Evolutionary conservation across 2,888 invertebrate species (phyloP).

Genomic region (Drosophila lacicola): DNA sequence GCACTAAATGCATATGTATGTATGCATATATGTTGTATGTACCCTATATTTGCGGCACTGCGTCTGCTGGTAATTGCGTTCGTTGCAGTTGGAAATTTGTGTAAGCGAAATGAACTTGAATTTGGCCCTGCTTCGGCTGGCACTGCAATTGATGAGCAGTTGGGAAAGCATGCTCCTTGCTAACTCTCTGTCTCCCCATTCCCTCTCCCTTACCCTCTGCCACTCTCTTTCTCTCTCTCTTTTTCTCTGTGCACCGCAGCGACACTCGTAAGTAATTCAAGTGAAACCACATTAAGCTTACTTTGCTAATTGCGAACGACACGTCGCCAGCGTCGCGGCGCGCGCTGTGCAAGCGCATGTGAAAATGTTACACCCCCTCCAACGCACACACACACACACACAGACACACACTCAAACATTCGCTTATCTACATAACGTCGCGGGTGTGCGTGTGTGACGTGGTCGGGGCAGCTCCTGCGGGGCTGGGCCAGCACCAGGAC

Average conservation of each 20-base stretch:
- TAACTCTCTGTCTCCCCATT: neutral
- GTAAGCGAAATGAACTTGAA: slow-evolving; percentile 69
- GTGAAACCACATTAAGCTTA: slow-evolving; percentile 83
- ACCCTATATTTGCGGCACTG: neutral
- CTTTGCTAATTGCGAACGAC: slow-evolving; percentile 83
- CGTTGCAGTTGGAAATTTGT: slow-evolving; percentile 58
- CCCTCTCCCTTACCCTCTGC: neutral
- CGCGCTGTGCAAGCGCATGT: slow-evolving; percentile 37
- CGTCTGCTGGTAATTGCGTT: slow-evolving; percentile 37
- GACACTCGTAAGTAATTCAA: slow-evolving; percentile 81
- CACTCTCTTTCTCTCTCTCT: neutral
- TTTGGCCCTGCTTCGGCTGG: slow-evolving; percentile 38
- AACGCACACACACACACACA: slow-evolving; percentile 4
- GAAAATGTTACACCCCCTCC: slow-evolving; percentile 29
- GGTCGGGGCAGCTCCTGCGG: slow-evolving; percentile 25
- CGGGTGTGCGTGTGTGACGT: slow-evolving; percentile 36
- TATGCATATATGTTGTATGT: neutral
- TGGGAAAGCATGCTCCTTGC: slow-evolving; percentile 3
- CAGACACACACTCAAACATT: slow-evolving; percentile 13
- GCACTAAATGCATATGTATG: neutral
- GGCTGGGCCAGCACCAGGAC: slow-evolving; percentile 16
- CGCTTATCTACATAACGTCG: slow-evolving; percentile 70
- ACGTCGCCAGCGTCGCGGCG: slow-evolving; percentile 61
- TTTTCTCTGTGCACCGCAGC: slow-evolving; percentile 41
- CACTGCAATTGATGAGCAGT: slow-evolving; percentile 38